Base-by-base conservation (phyloP, 2,888 invertebrate genomes). In the Aleiodes testaceus region DNA sequence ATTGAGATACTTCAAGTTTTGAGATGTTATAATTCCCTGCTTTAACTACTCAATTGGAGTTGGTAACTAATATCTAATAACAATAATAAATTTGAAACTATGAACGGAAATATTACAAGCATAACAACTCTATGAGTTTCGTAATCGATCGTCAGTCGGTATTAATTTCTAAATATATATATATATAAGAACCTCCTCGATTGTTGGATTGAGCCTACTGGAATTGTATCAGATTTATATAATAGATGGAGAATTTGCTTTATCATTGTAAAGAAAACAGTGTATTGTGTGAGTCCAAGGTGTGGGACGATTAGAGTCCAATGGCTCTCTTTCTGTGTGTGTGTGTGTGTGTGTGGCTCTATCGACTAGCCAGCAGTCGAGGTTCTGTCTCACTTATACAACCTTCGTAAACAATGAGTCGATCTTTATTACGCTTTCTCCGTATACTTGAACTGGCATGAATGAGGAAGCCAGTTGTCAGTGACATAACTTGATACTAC, bases 401-500 rank as follows among this genome's bases (percentile, higher is more conserved):
- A n/a, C 47, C 26, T 44, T 18, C 20, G 18, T 44, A 44, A 1
- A 45, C 20, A 20, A 44, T 20, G 7, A 20, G 11, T 14, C 5
- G 45, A 22, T 20, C n/a, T 14, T 18, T 22, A 44, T 20, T 22
- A 18, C 63, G 6, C 20, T n/a, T n/a, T 30, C n/a, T 11, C 30
- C 26, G 12, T 14, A 6, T 12, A 52, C 12, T 22, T 20, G 3
- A 22, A 53, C 30, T 22, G 53, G 59, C 14, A 18, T 59, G 20
- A 64, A 64, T 9, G 12, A 11, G 49, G 55, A 16, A 16, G 22
- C 30, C 63, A 42, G 26, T 44, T n/a, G n/a, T n/a, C 14, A n/a
- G 20, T 44, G 47, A 11, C 11, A 74, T 69, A 68, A 63, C 55
- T 77, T 72, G 74, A 53, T 66, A 45, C 72, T 66, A 26, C 70